These are phyloP conservation scores for Formica selysi DNA, from an alignment of 1,140 invertebrate species.

Conservation along the genomic window DNA sequence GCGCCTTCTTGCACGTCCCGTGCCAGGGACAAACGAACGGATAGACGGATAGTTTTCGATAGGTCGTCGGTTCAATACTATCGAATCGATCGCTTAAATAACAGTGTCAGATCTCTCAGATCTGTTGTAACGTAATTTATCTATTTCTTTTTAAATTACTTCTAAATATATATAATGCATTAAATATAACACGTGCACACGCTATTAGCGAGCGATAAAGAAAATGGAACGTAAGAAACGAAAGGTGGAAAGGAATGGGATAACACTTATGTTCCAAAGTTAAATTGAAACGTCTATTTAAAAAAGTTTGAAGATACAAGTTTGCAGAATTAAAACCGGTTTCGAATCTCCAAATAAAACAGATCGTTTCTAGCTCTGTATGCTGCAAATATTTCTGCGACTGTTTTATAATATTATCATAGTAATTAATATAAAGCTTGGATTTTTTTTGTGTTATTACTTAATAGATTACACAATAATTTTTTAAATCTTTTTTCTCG, in stretches of 20 bases:
- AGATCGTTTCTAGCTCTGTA: not conserved
- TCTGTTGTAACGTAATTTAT: not conserved
- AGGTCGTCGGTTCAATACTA: not conserved
- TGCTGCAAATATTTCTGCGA: too few relatives aligned
- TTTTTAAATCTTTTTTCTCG: not conserved
- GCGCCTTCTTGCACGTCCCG: slow-evolving; percentile 35
- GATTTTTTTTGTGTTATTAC: not conserved
- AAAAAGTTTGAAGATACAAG: not conserved
- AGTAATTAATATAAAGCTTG: not conserved
- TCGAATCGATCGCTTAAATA: not conserved
- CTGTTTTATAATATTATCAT: too few relatives aligned
- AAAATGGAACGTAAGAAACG: not conserved
- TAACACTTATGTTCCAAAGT: not conserved
- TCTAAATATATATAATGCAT: not conserved
- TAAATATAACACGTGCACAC: not conserved
- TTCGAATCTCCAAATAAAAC: not conserved
- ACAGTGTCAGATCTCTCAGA: not conserved
- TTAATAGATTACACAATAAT: not conserved
- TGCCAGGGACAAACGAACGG: slow-evolving; percentile 25
- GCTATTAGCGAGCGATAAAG: not conserved
- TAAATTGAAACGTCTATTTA: not conserved
- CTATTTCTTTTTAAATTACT: not conserved
- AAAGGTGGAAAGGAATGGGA: not conserved
- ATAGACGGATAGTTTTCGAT: not conserved
- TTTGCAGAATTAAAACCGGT: not conserved